These are phyloP conservation scores for Thecophora atra DNA, from an alignment of 2,888 invertebrate genomes.

Conservation along the genomic window DNA sequence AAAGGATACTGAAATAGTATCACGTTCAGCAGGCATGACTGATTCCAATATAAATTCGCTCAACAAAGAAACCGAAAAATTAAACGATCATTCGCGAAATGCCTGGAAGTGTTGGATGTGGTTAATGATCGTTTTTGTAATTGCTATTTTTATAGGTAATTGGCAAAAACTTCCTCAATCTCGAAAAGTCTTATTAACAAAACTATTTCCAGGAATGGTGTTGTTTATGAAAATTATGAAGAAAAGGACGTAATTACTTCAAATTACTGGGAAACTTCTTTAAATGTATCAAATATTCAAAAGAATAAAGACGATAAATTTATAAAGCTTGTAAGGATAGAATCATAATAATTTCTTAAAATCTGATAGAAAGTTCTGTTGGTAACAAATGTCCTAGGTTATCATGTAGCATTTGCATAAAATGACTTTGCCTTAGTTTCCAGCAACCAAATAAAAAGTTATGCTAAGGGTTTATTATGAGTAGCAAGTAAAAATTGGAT, in stretches of 20 bases:
- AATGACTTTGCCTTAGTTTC: no score
- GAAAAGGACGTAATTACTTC: conserved; percentile 68
- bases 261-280: no score
- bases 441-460: no score
- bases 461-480: no score
- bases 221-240: conserved; percentile 92
- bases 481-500: no score
- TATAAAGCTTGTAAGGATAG: no score
- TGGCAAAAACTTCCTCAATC: not conserved
- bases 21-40: conserved; percentile 80
- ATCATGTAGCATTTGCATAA: no score
- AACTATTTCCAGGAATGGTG: conserved; percentile 80
- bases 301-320: no score
- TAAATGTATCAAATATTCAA: no score
- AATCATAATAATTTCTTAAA: no score
- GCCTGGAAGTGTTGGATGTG: conserved; percentile 96
- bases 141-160: conserved; percentile 87
- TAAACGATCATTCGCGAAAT: conserved; percentile 85
- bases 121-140: conserved; percentile 87
- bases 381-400: no score
- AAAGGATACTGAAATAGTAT: conserved; percentile 85
- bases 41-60: conserved; percentile 82
- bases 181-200: conserved; percentile 29
- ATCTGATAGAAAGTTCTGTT: no score
- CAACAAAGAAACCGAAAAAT: conserved; percentile 80